phyloP scores from a whole-genome alignment of 2,888 invertebrate genomes.

The Hedychridium roseum region DNA sequence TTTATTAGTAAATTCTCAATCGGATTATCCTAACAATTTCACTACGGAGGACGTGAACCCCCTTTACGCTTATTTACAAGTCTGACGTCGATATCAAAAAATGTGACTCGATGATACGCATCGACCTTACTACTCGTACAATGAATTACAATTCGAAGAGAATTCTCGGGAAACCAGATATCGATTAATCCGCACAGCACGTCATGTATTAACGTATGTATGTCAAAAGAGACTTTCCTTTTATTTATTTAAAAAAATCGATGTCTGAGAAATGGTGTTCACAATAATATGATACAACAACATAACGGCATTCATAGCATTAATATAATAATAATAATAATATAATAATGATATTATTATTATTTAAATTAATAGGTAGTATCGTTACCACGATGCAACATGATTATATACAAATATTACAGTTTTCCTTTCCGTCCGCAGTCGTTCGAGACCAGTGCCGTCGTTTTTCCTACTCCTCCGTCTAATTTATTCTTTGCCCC shows the following conservation, averaged over 20 bases:
- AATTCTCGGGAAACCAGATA: too few relatives aligned
- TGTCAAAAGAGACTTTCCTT: slow-evolving; percentile 46
- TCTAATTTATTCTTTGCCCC: background rate
- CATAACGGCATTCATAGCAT: slow-evolving; percentile 55
- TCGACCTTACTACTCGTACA: too few relatives aligned
- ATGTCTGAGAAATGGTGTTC: slow-evolving; percentile 62
- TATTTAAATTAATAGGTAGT: slow-evolving; percentile 35
- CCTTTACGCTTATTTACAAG: too few relatives aligned
- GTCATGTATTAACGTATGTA: too few relatives aligned
- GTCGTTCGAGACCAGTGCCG: slow-evolving; percentile 15
- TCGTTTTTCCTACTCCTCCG: background rate
- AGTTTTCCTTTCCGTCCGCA: slow-evolving; percentile 21
- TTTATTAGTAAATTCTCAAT: too few relatives aligned
- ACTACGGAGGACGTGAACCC: too few relatives aligned
- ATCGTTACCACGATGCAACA: slow-evolving; percentile 37
- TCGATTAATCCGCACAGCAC: too few relatives aligned
- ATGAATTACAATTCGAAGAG: too few relatives aligned
- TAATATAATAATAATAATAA: slow-evolving; percentile 47
- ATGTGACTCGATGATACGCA: too few relatives aligned
- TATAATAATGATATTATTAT: slow-evolving; percentile 43
- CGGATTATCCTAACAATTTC: too few relatives aligned
- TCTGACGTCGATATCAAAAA: too few relatives aligned
- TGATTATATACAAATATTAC: slow-evolving; percentile 49
- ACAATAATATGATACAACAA: slow-evolving; percentile 60
- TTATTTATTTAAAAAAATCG: slow-evolving; percentile 61